Conservation (phyloP, 2,797 vertebrate genomes). For the Alcedo quadribrachys region DNA sequence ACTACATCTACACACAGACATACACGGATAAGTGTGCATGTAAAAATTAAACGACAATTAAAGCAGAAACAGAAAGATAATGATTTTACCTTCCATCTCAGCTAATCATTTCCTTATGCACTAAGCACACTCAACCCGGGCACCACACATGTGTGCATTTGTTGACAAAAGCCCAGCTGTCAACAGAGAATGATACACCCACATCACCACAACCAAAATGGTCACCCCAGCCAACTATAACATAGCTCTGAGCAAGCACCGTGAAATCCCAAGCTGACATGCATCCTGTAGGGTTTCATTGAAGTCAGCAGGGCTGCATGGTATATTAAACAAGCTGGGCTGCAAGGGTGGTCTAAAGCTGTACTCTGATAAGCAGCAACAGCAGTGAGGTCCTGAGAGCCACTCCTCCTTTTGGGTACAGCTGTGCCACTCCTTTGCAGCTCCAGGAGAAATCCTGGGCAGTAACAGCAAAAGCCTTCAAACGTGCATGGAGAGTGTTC, state of each 20-base stretch:
- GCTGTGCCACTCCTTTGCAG: background rate
- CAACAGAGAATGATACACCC: background rate
- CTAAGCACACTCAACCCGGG: background rate
- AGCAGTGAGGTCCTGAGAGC: slow-evolving; percentile 33
- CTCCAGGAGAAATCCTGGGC: background rate
- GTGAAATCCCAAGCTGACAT: slow-evolving; percentile 47
- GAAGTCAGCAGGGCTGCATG: slow-evolving; percentile 24
- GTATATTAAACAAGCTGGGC: background rate
- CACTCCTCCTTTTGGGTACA: background rate
- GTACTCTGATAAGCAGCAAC: background rate
- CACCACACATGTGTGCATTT: slow-evolving; percentile 38
- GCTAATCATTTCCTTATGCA: slow-evolving; percentile 51
- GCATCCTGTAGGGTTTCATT: slow-evolving; percentile 9
- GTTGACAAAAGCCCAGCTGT: slow-evolving; percentile 49
- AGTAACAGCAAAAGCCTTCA: background rate
- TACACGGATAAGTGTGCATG: background rate
- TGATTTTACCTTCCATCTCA: slow-evolving; percentile 11
- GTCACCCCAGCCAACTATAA: slow-evolving; percentile 45
- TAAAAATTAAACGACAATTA: slow-evolving; percentile 44
- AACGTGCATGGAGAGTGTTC: background rate
- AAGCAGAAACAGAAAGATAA: slow-evolving; percentile 17
- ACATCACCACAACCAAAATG: slow-evolving; percentile 1
- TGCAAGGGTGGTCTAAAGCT: slow-evolving; percentile 51
- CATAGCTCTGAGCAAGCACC: background rate
- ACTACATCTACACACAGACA: background rate